These are phyloP conservation scores for Parauchenoglanis ngamensis DNA, from an alignment of 2,797 vertebrate species.

Conservation along the genomic window DNA sequence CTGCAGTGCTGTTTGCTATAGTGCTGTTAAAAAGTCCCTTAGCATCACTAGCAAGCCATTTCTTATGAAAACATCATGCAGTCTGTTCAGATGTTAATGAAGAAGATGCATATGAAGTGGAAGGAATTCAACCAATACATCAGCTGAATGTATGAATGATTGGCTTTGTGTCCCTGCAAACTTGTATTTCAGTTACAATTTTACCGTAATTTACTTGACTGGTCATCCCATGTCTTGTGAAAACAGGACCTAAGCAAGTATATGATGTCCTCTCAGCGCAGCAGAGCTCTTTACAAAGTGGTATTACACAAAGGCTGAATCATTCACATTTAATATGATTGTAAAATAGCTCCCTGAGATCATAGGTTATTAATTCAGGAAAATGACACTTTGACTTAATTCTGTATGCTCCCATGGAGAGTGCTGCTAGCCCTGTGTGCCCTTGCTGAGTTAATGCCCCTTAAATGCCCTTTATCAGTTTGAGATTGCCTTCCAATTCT, in stretches of 20 bases:
- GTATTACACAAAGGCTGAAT: constrained; percentile 5
- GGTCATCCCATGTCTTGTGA: not conserved
- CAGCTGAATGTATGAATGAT: not conserved
- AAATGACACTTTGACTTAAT: constrained; percentile 52
- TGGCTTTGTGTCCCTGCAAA: not conserved
- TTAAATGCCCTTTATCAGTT: not conserved
- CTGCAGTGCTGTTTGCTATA: constrained; percentile 7
- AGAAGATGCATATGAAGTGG: not conserved
- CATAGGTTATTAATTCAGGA: constrained; percentile 47
- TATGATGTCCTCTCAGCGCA: not conserved
- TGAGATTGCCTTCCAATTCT: not conserved
- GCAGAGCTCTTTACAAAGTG: constrained; percentile 6
- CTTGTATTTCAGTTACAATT: not conserved
- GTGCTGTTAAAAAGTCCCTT: not conserved
- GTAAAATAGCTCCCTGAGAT: constrained; percentile 39
- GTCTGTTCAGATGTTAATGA: not conserved
- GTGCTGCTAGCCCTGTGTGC: constrained; percentile 42
- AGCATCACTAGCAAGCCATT: not conserved
- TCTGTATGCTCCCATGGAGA: constrained; percentile 24
- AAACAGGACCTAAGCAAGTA: not conserved
- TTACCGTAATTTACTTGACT: constrained; percentile 1
- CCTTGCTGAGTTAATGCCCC: not conserved
- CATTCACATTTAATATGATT: constrained; percentile 20
- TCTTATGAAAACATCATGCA: constrained; percentile 3
- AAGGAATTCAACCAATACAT: not conserved